Percentiles rank a stretch among this genome's conserved stretches.
Conservation (phyloP, 1,140 invertebrate genomes). For the Lordiphosa stackelbergi region DNA sequence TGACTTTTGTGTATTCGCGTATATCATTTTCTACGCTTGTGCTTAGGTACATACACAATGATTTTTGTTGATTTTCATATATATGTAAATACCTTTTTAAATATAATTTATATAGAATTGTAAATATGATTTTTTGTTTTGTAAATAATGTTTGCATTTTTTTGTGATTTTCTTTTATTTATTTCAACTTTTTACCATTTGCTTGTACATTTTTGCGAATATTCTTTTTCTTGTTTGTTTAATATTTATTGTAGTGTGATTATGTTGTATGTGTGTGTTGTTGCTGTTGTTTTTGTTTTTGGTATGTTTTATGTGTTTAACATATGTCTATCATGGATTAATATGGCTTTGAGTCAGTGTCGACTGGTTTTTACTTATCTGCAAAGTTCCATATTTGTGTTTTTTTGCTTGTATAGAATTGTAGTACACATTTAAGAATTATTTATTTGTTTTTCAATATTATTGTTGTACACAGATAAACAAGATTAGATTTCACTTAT, state of each 20-base stretch:
- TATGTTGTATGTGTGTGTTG: constrained; percentile 26
- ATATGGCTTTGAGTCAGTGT: constrained; percentile 7
- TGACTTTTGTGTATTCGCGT: too few relatives aligned
- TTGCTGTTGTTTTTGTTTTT: constrained; percentile 23
- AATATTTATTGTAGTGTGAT: constrained; percentile 29
- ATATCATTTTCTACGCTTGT: not conserved
- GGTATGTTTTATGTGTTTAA: constrained; percentile 25
- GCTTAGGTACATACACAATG: constrained; percentile 25
- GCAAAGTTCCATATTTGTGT: constrained; percentile 1
- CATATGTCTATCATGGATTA: constrained; percentile 15
- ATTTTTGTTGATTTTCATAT: constrained; percentile 26
- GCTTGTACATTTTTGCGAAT: constrained; percentile 49
- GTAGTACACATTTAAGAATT: constrained; percentile 69
- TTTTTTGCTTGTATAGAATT: constrained; percentile 41
- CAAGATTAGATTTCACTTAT: constrained; percentile 64
- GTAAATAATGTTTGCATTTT: constrained; percentile 53
- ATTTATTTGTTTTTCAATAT: constrained; percentile 46
- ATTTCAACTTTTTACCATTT: constrained; percentile 43
- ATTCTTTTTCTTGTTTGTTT: constrained; percentile 24
- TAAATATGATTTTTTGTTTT: constrained; percentile 47
- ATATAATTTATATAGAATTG: constrained; percentile 56
- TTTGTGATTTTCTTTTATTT: constrained; percentile 37
- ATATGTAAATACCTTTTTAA: constrained; percentile 53
- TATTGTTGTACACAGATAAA: constrained; percentile 75
- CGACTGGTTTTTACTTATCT: not conserved